A percentile compares a stretch with the other conserved stretches of the same genome.
These are phyloP conservation scores for Spea multiplicata DNA, from an alignment of 2,113 vertebrate genomes.

Conservation along the genomic window DNA sequence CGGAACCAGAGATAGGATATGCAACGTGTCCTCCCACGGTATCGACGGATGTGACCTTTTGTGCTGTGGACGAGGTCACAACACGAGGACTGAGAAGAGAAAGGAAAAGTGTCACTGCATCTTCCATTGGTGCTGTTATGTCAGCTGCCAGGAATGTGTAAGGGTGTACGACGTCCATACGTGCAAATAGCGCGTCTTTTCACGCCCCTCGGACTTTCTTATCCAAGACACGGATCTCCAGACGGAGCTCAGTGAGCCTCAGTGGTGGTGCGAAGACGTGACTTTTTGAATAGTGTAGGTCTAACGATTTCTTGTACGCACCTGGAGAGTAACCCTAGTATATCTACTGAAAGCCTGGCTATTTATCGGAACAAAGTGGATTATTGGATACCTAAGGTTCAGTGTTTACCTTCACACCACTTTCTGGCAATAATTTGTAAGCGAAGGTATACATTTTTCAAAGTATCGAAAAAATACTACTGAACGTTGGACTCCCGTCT, in stretches of 20 bases:
- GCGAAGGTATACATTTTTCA: conserved; percentile 49
- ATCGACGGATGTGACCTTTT: conserved; percentile 77
- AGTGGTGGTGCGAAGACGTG: conserved; percentile 55
- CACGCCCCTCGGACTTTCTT: conserved; percentile 31
- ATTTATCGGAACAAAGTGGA: not conserved
- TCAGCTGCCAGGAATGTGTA: conserved; percentile 77
- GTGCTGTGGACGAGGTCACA: conserved; percentile 77
- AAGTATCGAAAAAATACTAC: conserved; percentile 37
- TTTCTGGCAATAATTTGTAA: conserved; percentile 25
- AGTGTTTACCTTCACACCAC: not conserved
- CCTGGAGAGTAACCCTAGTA: conserved; percentile 46
- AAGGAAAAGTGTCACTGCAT: conserved; percentile 77
- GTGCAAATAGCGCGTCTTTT: conserved; percentile 65
- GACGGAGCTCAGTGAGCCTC: conserved; percentile 54
- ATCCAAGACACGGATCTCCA: conserved; percentile 48
- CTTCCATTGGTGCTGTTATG: conserved; percentile 82
- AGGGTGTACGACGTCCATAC: conserved; percentile 78
- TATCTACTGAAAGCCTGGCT: conserved; percentile 12
- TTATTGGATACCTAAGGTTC: conserved; percentile 17
- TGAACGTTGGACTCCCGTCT: conserved; percentile 45
- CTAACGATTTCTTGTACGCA: conserved; percentile 53
- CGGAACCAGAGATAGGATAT: conserved; percentile 72
- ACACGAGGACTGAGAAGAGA: conserved; percentile 72
- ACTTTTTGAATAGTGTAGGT: conserved; percentile 59
- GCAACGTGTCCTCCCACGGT: conserved; percentile 75